phyloP scores from a whole-genome alignment of 2,797 vertebrate species.

The Odontamblyopus lacepedii region DNA sequence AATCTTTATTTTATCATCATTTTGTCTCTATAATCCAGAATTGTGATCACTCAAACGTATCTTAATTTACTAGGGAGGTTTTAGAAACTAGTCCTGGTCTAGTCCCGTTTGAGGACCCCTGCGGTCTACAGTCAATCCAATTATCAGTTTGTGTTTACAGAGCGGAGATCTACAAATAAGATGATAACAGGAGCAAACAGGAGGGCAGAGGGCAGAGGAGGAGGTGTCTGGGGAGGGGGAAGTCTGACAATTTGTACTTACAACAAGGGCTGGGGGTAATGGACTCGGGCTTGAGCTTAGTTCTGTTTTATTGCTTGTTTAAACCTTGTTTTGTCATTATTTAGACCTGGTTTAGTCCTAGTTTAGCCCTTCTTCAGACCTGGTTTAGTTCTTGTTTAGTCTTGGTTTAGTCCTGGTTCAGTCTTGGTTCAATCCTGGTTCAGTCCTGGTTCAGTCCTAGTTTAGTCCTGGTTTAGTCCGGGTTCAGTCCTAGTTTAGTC shows the following conservation, averaged over 20 bases:
- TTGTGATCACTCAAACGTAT: too few species aligned
- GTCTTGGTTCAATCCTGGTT: background rate
- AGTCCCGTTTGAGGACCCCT: background rate
- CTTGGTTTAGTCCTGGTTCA: background rate
- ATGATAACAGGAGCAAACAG: conserved; percentile 67
- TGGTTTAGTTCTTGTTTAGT: background rate
- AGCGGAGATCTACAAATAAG: conserved; percentile 64
- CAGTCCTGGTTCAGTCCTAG: background rate
- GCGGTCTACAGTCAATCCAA: conserved; percentile 44
- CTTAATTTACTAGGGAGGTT: too few species aligned
- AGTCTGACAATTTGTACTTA: background rate
- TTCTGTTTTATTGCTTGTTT: background rate
- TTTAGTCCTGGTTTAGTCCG: background rate
- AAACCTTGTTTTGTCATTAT: background rate
- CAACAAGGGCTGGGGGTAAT: background rate
- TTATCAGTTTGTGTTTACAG: conserved; percentile 61
- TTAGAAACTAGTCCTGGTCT: background rate
- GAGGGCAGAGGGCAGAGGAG: background rate
- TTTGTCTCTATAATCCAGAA: too few species aligned
- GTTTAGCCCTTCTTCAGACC: background rate
- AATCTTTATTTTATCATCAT: too few species aligned
- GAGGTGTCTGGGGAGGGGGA: background rate
- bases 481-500: background rate
- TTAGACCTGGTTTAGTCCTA: background rate
- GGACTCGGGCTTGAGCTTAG: conserved; percentile 85